Evolutionary conservation across 2,797 vertebrate species (phyloP).

Genomic region (Lithobates pipiens): DNA sequence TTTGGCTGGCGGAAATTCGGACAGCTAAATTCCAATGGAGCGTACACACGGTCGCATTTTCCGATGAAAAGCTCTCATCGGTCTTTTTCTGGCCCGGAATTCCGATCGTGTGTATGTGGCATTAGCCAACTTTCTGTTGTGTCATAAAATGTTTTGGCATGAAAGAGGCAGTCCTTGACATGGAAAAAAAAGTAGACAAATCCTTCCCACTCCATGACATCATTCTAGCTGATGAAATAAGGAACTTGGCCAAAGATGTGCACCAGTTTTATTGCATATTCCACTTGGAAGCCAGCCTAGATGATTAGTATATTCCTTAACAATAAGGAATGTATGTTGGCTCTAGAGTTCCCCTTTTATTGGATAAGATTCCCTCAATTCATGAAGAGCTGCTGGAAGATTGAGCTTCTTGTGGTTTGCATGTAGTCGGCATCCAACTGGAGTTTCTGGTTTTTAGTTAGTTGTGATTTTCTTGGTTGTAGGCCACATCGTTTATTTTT

Average conservation of each 20-base stretch:
- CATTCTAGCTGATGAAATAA: neutral
- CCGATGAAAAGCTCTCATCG: too few relatives aligned
- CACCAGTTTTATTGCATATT: neutral
- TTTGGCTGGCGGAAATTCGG: too few relatives aligned
- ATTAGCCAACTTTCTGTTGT: neutral
- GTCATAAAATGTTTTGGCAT: neutral
- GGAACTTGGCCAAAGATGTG: neutral
- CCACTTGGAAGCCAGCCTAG: neutral
- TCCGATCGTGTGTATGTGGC: too few relatives aligned
- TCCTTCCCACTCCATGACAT: neutral
- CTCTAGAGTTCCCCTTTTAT: neutral
- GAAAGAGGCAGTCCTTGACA: neutral
- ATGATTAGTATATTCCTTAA: neutral
- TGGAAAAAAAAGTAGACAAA: neutral
- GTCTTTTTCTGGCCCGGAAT: too few relatives aligned
- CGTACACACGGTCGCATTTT: too few relatives aligned
- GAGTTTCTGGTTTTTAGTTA: neutral
- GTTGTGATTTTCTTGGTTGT: neutral
- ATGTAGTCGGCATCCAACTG: neutral
- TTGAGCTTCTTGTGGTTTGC: neutral
- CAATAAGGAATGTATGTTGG: neutral
- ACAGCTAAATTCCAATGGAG: too few relatives aligned
- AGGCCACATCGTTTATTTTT: constrained; percentile 5
- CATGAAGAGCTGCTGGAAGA: neutral
- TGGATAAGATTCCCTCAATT: neutral